A percentile compares a stretch with the other conserved stretches of the same genome.
phyloP scores from a whole-genome alignment of 2,113 vertebrate genomes.

The Poecile atricapillus region DNA sequence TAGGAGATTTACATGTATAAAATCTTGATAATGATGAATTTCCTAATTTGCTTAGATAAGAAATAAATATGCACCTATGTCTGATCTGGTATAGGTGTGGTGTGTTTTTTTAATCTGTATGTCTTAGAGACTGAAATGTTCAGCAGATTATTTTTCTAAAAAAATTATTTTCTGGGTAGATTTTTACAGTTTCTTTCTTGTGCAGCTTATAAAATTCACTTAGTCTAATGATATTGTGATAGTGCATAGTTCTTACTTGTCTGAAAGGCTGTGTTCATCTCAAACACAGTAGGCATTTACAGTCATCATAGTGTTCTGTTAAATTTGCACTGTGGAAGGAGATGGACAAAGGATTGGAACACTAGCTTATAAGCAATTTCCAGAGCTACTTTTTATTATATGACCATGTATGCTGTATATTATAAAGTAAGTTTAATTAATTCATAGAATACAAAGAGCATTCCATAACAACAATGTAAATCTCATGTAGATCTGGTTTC shows the following conservation, averaged over 20 bases:
- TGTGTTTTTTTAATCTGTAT: background rate
- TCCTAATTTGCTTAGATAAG: background rate
- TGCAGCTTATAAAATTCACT: background rate
- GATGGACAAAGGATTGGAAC: background rate
- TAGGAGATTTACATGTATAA: background rate
- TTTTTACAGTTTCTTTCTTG: background rate
- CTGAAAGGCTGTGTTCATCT: background rate
- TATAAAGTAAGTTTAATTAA: background rate
- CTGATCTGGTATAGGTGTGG: background rate
- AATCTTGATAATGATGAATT: background rate
- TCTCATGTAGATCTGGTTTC: background rate
- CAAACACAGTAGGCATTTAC: background rate
- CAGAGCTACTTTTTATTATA: background rate
- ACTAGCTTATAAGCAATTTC: background rate
- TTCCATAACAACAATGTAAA: background rate
- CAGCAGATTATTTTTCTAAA: background rate
- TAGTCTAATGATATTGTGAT: background rate
- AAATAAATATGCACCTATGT: background rate
- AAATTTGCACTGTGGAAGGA: background rate
- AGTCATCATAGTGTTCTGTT: background rate
- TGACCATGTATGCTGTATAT: background rate
- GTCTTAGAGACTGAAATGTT: background rate
- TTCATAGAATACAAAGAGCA: background rate
- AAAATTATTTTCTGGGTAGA: background rate
- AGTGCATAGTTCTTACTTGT: background rate